These are phyloP conservation scores for Ceriagrion tenellum DNA, from an alignment of 2,888 invertebrate species.

Conservation along the genomic window DNA sequence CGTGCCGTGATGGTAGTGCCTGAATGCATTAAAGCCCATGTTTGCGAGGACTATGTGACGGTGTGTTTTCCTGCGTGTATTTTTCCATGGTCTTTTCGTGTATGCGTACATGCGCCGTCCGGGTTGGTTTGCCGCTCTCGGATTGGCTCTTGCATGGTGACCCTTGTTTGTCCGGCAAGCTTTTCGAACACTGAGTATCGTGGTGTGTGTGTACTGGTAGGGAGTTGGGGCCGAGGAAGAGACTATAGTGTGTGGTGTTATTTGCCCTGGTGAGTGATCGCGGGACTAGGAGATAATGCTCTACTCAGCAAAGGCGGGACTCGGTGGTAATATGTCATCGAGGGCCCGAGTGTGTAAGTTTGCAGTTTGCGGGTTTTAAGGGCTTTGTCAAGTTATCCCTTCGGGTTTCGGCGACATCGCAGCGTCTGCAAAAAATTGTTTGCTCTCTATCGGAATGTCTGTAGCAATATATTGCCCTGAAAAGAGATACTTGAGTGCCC, in stretches of 20 bases:
- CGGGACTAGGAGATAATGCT: background rate
- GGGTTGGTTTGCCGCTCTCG: background rate
- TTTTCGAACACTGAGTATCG: background rate
- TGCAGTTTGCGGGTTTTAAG: background rate
- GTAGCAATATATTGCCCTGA: background rate
- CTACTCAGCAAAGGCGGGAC: conserved; percentile 6
- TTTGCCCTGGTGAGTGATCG: conserved; percentile 11
- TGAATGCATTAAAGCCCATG: background rate
- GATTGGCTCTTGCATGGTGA: background rate
- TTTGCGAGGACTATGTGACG: background rate
- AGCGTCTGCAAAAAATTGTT: background rate
- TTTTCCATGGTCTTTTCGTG: background rate
- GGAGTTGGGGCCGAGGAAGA: background rate
- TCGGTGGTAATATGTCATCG: conserved; percentile 8
- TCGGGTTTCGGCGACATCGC: background rate
- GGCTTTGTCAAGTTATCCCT: background rate
- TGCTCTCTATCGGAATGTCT: background rate
- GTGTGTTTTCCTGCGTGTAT: background rate
- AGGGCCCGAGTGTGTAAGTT: background rate
- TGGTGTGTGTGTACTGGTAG: background rate
- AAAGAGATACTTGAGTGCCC: background rate
- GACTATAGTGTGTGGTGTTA: background rate
- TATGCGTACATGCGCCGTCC: background rate
- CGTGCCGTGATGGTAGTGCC: background rate
- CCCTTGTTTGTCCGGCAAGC: background rate